Conservation (phyloP, 2,888 invertebrate species). For the Pristionchus japonicus region DNA sequence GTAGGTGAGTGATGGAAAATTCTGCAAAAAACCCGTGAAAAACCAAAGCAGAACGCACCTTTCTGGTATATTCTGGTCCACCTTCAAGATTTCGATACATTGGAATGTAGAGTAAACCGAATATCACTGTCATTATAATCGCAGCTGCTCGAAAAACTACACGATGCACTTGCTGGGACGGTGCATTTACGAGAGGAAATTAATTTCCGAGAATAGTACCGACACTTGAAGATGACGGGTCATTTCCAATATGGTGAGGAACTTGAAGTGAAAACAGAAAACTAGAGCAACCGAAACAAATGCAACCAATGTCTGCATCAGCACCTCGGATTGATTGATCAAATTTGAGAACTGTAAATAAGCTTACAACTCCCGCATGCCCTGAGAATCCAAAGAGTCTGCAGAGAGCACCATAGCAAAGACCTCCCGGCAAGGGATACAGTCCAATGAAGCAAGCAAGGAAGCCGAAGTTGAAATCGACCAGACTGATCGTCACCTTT, state of each 20-base stretch:
- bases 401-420: background rate
- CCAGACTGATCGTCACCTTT: background rate
- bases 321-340: background rate
- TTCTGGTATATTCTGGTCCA: background rate
- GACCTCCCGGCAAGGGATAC: background rate
- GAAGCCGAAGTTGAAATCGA: background rate
- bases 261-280: background rate
- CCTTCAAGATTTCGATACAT: background rate
- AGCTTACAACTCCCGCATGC: background rate
- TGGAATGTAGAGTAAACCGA: background rate
- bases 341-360: background rate
- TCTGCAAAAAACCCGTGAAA: no score
- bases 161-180: background rate
- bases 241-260: background rate
- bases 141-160: background rate
- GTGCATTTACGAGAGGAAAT: no score
- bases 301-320: background rate
- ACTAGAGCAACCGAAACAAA: background rate
- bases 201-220: no score
- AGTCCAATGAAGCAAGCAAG: background rate
- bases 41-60: background rate
- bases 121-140: background rate
- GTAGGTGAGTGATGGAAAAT: background rate
- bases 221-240: background rate
- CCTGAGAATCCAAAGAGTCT: background rate